phyloP scores from a whole-genome alignment of 2,888 invertebrate genomes.

The Lottia gigantea region DNA sequence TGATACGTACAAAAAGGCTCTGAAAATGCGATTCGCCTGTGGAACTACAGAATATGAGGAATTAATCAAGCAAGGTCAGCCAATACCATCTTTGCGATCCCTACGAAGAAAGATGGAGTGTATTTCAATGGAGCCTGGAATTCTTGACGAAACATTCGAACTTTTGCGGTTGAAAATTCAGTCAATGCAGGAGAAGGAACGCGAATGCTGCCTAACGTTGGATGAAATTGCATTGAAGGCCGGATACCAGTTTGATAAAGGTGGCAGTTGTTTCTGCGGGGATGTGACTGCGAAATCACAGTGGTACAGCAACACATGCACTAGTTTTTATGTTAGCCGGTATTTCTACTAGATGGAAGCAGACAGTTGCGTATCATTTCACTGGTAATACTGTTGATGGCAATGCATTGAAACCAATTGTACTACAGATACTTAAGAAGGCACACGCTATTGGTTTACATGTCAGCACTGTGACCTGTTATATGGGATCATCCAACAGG shows the following conservation, averaged over 20 bases:
- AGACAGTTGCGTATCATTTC: not conserved
- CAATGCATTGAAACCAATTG: not conserved
- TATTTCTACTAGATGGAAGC: conserved; percentile 1
- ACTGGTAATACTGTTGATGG: not conserved
- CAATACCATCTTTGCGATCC: not conserved
- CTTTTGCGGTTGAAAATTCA: not conserved
- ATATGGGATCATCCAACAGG: not conserved
- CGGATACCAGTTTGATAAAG: conserved; percentile 1
- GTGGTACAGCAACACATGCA: not conserved
- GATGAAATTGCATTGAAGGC: not conserved
- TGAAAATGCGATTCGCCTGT: not conserved
- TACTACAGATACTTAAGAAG: not conserved
- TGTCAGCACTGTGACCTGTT: not conserved
- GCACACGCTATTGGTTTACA: not conserved
- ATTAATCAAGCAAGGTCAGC: not conserved
- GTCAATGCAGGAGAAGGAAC: not conserved
- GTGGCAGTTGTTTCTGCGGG: not conserved
- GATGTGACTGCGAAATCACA: not conserved
- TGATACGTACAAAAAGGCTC: not conserved
- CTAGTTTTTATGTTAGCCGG: not conserved
- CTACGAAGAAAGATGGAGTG: not conserved
- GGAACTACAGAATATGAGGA: not conserved
- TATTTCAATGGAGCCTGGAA: not conserved
- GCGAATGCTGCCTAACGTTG: not conserved
- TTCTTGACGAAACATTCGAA: not conserved